Evolutionary conservation across 35 echinoderm and acorn worm genomes (phyloP).

Genomic region (Ophioderma brevispina): DNA sequence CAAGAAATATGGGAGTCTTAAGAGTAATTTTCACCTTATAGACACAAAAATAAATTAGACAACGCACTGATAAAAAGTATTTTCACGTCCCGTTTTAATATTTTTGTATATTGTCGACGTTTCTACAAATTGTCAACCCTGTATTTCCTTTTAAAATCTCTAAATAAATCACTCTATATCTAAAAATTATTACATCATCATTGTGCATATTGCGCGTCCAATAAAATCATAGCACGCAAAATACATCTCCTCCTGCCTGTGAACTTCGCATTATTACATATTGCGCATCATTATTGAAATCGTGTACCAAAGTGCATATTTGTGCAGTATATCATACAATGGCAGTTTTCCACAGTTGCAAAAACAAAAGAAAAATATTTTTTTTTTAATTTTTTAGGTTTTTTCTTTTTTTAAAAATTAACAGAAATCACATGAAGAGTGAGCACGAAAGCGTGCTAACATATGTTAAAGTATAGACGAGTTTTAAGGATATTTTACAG

Average conservation of each 20-base stretch:
- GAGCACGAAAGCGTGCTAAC: no score
- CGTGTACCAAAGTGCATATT: background rate
- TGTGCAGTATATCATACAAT: no score
- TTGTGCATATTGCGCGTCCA: background rate
- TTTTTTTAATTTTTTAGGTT: no score
- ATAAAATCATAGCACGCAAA: background rate
- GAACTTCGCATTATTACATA: background rate
- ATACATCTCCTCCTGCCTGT: background rate
- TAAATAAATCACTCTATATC: background rate
- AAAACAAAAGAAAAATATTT: no score
- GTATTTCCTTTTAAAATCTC: background rate
- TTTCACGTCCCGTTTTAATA: constrained; percentile 6
- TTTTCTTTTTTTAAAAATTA: no score
- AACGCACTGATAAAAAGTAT: background rate
- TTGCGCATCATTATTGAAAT: background rate
- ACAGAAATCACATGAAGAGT: no score
- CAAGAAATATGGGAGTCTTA: no score
- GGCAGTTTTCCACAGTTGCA: no score
- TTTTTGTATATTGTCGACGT: constrained; percentile 11
- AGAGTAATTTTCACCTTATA: no score
- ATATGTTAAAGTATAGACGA: no score
- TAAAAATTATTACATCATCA: background rate
- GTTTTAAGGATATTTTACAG: no score
- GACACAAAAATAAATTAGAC: no score
- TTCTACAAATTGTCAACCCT: constrained; percentile 10